These are phyloP conservation scores for Amblyopsis rosae DNA, from an alignment of 2,113 vertebrate species.

Conservation along the genomic window DNA sequence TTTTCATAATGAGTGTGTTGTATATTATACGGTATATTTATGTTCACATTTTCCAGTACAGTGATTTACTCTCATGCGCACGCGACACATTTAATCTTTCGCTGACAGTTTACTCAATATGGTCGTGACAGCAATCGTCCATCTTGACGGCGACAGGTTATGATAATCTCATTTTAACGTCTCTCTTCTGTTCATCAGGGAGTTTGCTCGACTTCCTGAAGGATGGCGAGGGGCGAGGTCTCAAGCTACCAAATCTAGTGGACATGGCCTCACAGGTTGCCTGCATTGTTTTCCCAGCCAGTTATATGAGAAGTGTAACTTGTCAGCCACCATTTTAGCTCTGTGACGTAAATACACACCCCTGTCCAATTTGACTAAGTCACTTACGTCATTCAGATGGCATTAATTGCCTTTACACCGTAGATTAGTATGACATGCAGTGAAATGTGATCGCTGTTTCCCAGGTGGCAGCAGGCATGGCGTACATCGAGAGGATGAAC, in stretches of 20 bases:
- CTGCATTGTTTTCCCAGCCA: conserved; percentile 1
- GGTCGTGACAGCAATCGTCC: background rate
- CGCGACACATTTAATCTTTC: background rate
- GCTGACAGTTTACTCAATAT: background rate
- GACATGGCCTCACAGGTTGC: conserved; percentile 96
- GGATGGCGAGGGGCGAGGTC: conserved; percentile 89
- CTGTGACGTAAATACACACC: background rate
- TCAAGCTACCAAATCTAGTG: conserved; percentile 97
- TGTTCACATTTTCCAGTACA: background rate
- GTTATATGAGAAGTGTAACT: too few relatives aligned
- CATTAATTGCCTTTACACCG: conserved; percentile 26
- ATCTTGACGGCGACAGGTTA: background rate
- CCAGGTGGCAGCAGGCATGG: conserved; percentile 95
- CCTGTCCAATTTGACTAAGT: background rate
- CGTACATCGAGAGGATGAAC: conserved; percentile 99
- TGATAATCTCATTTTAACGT: background rate
- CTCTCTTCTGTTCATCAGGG: conserved; percentile 72
- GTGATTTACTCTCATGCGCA: background rate
- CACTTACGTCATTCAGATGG: background rate
- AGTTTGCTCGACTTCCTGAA: conserved; percentile 97
- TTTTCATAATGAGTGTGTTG: background rate
- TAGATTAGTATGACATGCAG: conserved; percentile 16
- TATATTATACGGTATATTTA: background rate
- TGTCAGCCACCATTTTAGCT: background rate
- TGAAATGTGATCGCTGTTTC: conserved; percentile 24